These are phyloP conservation scores for Trichosurus vulpecula DNA, from an alignment of 2,797 vertebrate species.

Conservation along the genomic window DNA sequence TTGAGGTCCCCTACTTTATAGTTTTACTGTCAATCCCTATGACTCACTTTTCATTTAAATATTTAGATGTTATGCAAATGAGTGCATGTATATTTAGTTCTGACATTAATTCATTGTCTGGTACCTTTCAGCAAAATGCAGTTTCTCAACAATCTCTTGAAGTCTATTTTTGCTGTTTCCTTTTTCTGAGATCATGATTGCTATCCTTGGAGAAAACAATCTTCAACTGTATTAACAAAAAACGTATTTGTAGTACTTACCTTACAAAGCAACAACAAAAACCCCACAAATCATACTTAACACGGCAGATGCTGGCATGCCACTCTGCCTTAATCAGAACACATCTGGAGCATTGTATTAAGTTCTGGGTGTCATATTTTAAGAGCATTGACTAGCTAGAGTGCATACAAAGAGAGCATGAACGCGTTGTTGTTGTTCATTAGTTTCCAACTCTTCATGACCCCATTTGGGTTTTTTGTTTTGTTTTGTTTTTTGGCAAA, in stretches of 20 bases:
- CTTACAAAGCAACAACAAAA: neutral
- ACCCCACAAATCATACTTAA: neutral
- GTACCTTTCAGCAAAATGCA: neutral
- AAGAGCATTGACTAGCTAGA: neutral
- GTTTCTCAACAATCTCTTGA: neutral
- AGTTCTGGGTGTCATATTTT: neutral
- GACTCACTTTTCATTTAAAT: neutral
- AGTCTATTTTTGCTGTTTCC: neutral
- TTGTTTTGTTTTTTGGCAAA: too few species aligned
- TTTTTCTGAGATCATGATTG: neutral
- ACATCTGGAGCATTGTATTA: neutral
- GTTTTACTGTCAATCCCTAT: too few species aligned
- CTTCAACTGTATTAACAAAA: neutral
- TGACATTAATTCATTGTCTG: neutral
- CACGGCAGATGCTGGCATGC: neutral
- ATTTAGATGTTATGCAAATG: neutral
- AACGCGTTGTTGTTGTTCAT: neutral
- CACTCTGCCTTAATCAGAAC: neutral
- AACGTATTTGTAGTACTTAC: neutral
- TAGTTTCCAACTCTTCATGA: too few species aligned
- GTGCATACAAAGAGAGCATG: neutral
- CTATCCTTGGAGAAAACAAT: neutral
- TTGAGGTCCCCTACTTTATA: neutral
- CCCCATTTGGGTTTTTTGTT: neutral
- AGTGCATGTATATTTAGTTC: neutral